phyloP scores from a whole-genome alignment of 2,888 invertebrate species.

The Machimus atricapillus region DNA sequence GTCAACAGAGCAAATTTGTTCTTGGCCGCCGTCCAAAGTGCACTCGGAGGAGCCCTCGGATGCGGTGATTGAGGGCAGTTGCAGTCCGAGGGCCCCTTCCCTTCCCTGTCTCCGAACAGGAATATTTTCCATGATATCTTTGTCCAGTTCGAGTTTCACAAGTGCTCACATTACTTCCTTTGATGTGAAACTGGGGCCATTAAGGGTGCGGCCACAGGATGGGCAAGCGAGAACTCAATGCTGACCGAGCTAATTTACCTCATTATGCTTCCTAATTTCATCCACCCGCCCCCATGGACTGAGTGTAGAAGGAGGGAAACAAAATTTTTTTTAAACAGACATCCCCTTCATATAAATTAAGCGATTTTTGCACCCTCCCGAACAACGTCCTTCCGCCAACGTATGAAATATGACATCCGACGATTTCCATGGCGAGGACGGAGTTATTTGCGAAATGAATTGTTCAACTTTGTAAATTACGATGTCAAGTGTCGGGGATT shows the following conservation, averaged over 20 bases:
- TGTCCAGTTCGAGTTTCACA: background rate
- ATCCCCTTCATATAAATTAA: constrained; percentile 8
- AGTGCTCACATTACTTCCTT: background rate
- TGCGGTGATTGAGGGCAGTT: background rate
- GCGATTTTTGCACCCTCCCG: constrained; percentile 15
- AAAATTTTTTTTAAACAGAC: background rate
- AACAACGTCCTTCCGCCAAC: constrained; percentile 31
- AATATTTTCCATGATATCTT: background rate
- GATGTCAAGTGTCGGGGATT: constrained; percentile 37
- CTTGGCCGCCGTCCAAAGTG: constrained; percentile 26
- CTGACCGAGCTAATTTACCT: background rate
- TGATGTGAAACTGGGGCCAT: background rate
- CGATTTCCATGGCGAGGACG: constrained; percentile 17
- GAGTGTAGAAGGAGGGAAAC: background rate
- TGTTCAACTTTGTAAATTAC: constrained; percentile 39
- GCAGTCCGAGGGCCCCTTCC: background rate
- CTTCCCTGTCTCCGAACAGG: background rate
- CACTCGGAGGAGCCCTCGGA: constrained; percentile 7
- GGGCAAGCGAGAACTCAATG: background rate
- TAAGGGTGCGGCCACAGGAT: background rate
- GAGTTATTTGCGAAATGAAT: constrained; percentile 38
- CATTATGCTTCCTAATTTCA: constrained; percentile 12
- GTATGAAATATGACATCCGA: constrained; percentile 35
- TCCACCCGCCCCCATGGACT: background rate
- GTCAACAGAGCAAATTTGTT: constrained; percentile 5